phyloP scores from a whole-genome alignment of 2,888 invertebrate species.

The Sminthurinus aureus region DNA sequence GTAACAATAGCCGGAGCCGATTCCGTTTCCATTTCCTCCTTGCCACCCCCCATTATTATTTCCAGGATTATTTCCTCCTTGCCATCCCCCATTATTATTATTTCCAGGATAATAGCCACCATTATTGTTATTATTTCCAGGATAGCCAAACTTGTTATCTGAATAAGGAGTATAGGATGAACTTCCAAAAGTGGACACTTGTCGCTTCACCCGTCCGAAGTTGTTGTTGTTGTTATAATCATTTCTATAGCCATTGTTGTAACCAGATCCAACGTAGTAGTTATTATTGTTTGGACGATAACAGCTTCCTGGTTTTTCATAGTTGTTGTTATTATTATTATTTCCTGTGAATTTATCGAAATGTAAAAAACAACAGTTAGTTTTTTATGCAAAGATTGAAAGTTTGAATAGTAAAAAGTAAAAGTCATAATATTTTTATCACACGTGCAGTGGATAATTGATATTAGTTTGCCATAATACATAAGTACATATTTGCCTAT shows the following conservation, averaged over 20 bases:
- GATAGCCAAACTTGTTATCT: neutral
- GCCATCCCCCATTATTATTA: neutral
- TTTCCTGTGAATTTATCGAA: neutral
- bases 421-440: no score
- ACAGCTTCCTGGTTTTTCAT: slow-evolving; percentile 26
- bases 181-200: neutral
- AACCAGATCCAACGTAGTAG: neutral
- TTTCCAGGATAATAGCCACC: slow-evolving; percentile 1
- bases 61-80: slow-evolving; percentile 21
- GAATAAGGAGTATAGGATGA: neutral
- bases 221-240: slow-evolving; percentile 13
- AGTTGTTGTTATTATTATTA: slow-evolving; percentile 11
- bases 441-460: no score
- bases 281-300: slow-evolving; percentile 11
- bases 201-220: neutral
- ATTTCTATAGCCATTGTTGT: neutral
- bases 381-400: no score
- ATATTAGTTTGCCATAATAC: no score
- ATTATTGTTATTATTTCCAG: neutral
- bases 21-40: slow-evolving; percentile 3
- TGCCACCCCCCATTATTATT: neutral
- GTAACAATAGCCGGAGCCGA: slow-evolving; percentile 3
- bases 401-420: no score
- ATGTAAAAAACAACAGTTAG: no score
- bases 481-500: no score